Conservation (phyloP, 1,140 invertebrate genomes). For the Vollenhovia emeryi region DNA sequence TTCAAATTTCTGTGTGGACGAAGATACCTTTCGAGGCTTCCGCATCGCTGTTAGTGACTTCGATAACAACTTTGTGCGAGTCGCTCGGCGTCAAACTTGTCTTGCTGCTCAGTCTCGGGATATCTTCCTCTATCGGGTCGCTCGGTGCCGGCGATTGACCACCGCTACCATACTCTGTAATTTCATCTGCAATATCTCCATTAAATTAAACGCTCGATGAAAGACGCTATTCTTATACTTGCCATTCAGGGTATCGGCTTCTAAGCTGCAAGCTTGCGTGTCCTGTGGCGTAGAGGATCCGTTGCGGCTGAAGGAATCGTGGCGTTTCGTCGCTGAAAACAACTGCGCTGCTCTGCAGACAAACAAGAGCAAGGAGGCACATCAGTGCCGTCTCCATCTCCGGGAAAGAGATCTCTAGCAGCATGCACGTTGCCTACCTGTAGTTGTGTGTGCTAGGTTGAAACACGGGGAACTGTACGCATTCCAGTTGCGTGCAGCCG, state of each 20-base stretch:
- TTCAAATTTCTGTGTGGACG: neutral
- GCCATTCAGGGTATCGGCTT: conserved; percentile 79
- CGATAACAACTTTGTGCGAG: conserved; percentile 84
- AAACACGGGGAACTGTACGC: conserved; percentile 93
- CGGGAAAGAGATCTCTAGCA: neutral
- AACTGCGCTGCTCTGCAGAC: conserved; percentile 84
- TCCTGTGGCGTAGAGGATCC: conserved; percentile 79
- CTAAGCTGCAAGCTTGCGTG: conserved; percentile 84
- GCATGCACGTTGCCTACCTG: conserved; percentile 67
- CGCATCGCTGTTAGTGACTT: conserved; percentile 81
- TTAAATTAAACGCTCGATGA: neutral
- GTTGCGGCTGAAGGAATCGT: conserved; percentile 80
- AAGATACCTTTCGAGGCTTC: conserved; percentile 82
- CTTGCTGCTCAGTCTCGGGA: conserved; percentile 78
- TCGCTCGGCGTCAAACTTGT: conserved; percentile 81
- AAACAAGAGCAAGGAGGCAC: neutral
- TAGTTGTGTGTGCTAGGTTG: conserved; percentile 89
- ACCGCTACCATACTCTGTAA: conserved; percentile 81
- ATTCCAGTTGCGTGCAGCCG: conserved; percentile 89
- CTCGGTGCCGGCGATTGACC: conserved; percentile 77
- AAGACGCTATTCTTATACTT: neutral
- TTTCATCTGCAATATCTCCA: conserved; percentile 74
- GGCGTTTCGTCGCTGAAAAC: conserved; percentile 80
- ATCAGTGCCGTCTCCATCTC: neutral
- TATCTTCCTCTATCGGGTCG: conserved; percentile 77